Percentiles rank a stretch among this genome's conserved stretches.
Evolutionary conservation across 2,797 vertebrate species (phyloP).

Genomic region (Etheostoma nigrum): DNA sequence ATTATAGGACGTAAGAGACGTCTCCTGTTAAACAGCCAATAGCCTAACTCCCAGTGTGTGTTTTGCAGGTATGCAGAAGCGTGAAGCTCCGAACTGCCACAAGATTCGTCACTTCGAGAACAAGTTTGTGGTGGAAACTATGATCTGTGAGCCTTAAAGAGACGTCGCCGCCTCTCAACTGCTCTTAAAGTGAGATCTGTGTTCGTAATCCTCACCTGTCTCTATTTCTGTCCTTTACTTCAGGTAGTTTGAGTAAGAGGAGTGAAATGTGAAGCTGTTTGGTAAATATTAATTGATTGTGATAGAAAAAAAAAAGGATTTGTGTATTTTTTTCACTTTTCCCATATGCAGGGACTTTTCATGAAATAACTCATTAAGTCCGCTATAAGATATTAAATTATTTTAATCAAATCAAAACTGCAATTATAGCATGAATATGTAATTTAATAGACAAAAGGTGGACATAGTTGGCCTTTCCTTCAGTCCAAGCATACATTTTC

Average conservation of each 20-base stretch:
- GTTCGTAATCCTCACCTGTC: constrained; percentile 48
- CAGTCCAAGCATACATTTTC: constrained; percentile 18
- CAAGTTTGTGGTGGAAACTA: constrained; percentile 91
- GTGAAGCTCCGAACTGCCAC: constrained; percentile 88
- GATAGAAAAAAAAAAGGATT: neutral
- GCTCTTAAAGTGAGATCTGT: constrained; percentile 73
- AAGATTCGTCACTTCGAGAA: constrained; percentile 95
- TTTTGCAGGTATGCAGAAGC: constrained; percentile 94
- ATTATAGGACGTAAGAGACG: too few relatives aligned
- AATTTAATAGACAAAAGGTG: constrained; percentile 24
- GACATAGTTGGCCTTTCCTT: constrained; percentile 26
- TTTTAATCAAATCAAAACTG: constrained; percentile 64
- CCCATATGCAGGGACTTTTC: constrained; percentile 36
- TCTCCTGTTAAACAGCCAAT: too few relatives aligned
- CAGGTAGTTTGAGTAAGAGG: constrained; percentile 56
- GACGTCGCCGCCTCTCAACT: neutral
- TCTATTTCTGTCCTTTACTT: constrained; percentile 50
- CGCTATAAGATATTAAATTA: constrained; percentile 59
- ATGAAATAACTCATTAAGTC: constrained; percentile 31
- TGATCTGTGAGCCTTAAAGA: constrained; percentile 89
- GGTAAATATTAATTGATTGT: constrained; percentile 46
- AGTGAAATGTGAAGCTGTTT: constrained; percentile 66
- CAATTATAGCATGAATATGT: constrained; percentile 27
- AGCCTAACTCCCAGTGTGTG: neutral
- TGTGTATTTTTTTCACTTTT: constrained; percentile 59